Evolutionary conservation across 2,888 invertebrate genomes (phyloP).

Genomic region (Brachylomia viminalis): DNA sequence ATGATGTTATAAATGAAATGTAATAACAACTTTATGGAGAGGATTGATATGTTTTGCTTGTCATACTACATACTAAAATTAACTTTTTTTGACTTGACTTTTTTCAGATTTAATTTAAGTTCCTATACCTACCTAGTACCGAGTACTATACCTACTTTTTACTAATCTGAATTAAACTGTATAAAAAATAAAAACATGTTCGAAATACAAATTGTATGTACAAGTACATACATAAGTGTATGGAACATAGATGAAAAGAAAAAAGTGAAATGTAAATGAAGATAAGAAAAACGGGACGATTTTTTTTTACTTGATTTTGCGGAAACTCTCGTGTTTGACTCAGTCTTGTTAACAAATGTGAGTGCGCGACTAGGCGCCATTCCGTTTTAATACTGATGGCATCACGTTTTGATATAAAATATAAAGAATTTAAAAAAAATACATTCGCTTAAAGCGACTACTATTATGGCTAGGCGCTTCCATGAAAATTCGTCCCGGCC

Average conservation of each 20-base stretch:
- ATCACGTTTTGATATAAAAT: not conserved
- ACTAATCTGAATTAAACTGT: not conserved
- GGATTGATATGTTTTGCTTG: not conserved
- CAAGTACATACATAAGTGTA: not conserved
- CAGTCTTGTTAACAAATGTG: too few species aligned
- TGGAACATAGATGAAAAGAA: not conserved
- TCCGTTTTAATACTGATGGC: not conserved
- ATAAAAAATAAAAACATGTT: not conserved
- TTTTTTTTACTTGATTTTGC: too few species aligned
- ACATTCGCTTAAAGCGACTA: not conserved
- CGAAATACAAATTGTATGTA: not conserved
- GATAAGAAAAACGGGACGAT: not conserved
- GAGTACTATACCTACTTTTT: not conserved
- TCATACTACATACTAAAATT: not conserved
- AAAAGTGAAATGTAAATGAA: not conserved
- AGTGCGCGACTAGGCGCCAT: not conserved
- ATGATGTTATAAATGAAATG: not conserved
- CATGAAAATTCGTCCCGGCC: not conserved
- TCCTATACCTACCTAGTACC: too few species aligned
- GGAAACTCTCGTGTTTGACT: not conserved
- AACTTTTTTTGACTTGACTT: not conserved
- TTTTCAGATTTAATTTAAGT: not conserved
- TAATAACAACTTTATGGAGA: not conserved
- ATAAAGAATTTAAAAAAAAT: not conserved
- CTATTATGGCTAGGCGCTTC: not conserved